Conservation (phyloP, 2,113 vertebrate genomes). For the Formicarius rufipectus region DNA sequence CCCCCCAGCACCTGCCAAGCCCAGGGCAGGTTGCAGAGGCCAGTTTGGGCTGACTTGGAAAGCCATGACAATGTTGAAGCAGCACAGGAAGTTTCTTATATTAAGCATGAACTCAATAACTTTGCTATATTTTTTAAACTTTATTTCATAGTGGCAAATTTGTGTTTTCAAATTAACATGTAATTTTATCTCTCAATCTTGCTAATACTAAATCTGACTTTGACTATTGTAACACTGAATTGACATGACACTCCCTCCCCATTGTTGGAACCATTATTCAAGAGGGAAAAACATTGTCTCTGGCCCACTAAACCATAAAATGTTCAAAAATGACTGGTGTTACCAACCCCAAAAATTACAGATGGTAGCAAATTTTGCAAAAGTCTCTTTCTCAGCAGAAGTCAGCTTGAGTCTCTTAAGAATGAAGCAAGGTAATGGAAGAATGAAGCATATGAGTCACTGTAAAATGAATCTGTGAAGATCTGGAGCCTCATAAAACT, state of each 20-base stretch:
- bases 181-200: not conserved
- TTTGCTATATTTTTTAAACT: not conserved
- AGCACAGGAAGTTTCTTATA: not conserved
- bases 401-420: not conserved
- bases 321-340: not conserved
- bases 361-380: not conserved
- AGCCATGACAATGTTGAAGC: not conserved
- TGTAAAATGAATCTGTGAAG: not conserved
- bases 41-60: not conserved
- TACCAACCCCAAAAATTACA: not conserved
- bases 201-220: not conserved
- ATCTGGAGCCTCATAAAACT: not conserved
- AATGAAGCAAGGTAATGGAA: not conserved
- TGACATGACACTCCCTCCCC: not conserved
- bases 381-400: not conserved
- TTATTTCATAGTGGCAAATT: not conserved
- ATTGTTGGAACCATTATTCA: not conserved
- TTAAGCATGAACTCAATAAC: not conserved
- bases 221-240: not conserved
- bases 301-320: not conserved
- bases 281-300: not conserved
- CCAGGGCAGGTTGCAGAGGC: not conserved
- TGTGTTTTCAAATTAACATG: not conserved
- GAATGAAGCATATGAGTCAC: not conserved
- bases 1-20: not conserved